Percentiles rank a stretch among this genome's conserved stretches.
These are phyloP conservation scores for Periplaneta americana DNA, from an alignment of 1,140 invertebrate species.

Conservation along the genomic window DNA sequence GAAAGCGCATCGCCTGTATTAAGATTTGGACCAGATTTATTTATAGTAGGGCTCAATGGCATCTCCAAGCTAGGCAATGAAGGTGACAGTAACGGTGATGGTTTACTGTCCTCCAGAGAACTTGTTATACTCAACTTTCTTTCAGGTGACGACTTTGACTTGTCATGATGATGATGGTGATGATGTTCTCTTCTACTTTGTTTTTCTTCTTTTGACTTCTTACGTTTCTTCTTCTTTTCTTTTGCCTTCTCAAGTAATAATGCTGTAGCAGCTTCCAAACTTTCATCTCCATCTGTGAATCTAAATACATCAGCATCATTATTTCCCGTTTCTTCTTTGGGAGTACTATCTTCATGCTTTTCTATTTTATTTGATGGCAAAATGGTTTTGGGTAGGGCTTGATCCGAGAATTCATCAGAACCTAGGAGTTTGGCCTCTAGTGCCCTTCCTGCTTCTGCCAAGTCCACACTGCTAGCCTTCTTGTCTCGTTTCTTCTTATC, in stretches of 20 bases:
- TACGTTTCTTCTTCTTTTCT: conserved; percentile 78
- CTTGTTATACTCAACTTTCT: background rate
- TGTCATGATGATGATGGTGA: conserved; percentile 50
- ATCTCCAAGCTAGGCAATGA: conserved; percentile 9
- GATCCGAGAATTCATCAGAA: conserved; percentile 39
- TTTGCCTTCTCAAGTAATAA: conserved; percentile 46
- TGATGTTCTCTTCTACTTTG: conserved; percentile 60
- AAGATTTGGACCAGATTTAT: background rate
- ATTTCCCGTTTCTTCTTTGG: conserved; percentile 21
- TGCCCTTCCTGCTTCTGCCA: conserved; percentile 70
- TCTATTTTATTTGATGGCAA: conserved; percentile 29
- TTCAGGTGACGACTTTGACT: conserved; percentile 23
- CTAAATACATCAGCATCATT: conserved; percentile 47
- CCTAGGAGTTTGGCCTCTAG: conserved; percentile 72
- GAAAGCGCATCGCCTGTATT: background rate
- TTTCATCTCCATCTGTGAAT: conserved; percentile 46
- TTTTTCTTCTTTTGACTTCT: conserved; percentile 72
- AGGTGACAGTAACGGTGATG: background rate
- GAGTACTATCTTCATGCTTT: conserved; percentile 21
- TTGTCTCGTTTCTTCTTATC: conserved; percentile 48
- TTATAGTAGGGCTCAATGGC: background rate
- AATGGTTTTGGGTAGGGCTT: conserved; percentile 16
- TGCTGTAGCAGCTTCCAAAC: conserved; percentile 23
- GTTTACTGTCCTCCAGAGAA: background rate
- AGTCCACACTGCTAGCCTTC: conserved; percentile 72